Percentiles rank a stretch among this genome's conserved stretches.
These are phyloP conservation scores for Phanerotoma sp. DNA, from an alignment of 2,888 invertebrate species.

Conservation along the genomic window DNA sequence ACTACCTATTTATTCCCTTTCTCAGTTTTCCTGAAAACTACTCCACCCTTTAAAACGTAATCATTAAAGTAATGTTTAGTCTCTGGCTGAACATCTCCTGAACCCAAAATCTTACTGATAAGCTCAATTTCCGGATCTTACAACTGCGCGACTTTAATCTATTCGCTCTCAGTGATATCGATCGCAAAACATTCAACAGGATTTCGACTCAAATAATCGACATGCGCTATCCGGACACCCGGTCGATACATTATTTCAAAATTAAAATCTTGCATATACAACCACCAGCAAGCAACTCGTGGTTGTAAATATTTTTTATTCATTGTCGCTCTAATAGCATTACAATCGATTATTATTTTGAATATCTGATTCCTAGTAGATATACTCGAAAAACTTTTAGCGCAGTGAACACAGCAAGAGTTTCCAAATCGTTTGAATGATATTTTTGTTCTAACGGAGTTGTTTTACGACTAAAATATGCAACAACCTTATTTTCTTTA, in stretches of 20 bases:
- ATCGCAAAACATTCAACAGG: constrained; percentile 27
- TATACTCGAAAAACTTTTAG: constrained; percentile 28
- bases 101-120: constrained; percentile 24
- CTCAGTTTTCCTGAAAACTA: constrained; percentile 29
- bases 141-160: constrained; percentile 34
- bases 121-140: constrained; percentile 28
- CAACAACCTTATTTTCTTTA: constrained; percentile 17
- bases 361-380: constrained; percentile 28
- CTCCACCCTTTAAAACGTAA: constrained; percentile 24
- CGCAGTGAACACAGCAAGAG: constrained; percentile 24
- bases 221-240: constrained; percentile 30
- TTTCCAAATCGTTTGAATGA: constrained; percentile 30
- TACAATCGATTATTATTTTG: constrained; percentile 28
- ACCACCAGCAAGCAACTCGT: constrained; percentile 43
- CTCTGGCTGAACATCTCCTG: constrained; percentile 18
- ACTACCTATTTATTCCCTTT: constrained; percentile 41
- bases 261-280: constrained; percentile 33
- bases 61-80: constrained; percentile 30
- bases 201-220: constrained; percentile 35
- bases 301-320: constrained; percentile 39
- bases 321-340: constrained; percentile 39
- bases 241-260: constrained; percentile 32
- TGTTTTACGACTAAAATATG: constrained; percentile 28
- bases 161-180: constrained; percentile 32
- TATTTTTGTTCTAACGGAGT: constrained; percentile 21